phyloP scores from a whole-genome alignment of 1,140 invertebrate species.

The Lepidotrigona ventralis region DNA sequence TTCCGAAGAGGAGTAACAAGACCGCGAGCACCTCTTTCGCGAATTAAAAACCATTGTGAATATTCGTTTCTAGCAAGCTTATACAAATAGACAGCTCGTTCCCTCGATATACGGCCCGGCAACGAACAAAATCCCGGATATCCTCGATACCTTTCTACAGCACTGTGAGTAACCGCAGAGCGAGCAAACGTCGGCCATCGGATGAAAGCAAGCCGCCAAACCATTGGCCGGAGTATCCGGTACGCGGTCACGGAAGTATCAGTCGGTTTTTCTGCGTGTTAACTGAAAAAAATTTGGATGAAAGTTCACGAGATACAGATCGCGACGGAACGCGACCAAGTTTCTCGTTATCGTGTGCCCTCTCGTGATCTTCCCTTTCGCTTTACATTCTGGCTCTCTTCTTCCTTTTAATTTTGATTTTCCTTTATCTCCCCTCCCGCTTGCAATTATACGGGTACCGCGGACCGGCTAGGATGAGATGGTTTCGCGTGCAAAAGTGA shows the following conservation, averaged over 20 bases:
- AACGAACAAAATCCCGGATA: not conserved
- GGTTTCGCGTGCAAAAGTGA: too few relatives aligned
- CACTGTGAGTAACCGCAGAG: not conserved
- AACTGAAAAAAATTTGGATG: slow-evolving; percentile 47
- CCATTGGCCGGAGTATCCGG: slow-evolving; percentile 3
- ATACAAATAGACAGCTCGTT: slow-evolving; percentile 3
- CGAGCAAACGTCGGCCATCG: slow-evolving; percentile 3
- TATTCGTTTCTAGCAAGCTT: not conserved
- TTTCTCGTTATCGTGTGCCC: not conserved
- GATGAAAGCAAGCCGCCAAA: slow-evolving; percentile 9
- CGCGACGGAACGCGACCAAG: slow-evolving; percentile 11
- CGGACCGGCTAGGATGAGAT: too few relatives aligned
- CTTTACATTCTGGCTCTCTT: not conserved
- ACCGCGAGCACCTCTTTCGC: not conserved
- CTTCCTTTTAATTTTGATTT: not conserved
- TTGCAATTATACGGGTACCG: not conserved
- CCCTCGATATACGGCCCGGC: not conserved
- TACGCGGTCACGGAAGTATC: not conserved
- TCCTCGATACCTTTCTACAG: slow-evolving; percentile 20
- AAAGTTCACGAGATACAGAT: slow-evolving; percentile 42
- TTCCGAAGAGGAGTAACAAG: not conserved
- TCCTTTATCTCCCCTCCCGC: not conserved
- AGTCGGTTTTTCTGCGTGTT: slow-evolving; percentile 28
- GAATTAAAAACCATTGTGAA: slow-evolving; percentile 28
- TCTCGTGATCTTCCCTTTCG: not conserved